Evolutionary conservation across 2,888 invertebrate genomes (phyloP), one percentile per base, ranked within the genome.

Genomic region (Nymphalis polychloros): DNA sequence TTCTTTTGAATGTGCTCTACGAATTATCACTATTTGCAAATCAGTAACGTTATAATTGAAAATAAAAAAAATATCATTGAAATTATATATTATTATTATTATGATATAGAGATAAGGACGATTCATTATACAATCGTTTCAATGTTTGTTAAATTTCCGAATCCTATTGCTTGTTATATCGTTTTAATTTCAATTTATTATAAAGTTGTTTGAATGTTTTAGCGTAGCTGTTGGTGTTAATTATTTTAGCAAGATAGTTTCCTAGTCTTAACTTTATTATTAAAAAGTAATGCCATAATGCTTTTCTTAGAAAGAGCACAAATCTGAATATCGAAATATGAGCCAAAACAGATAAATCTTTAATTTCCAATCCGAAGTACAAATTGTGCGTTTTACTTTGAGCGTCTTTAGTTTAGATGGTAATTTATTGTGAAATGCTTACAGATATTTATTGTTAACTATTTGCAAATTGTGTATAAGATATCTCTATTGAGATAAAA

Each of bases 401-500:
- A 59, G 48, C 46, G 61, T 53, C 52, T 65, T 63, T 63, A 70
- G 64, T 72, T 64, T 70, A 69, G 70, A 64, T 50, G 20, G 75
- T 78, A 65, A 57, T 71, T 79, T 75, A 75, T 72, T 67, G 77
- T 79, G 74, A 75, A 78, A 78, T 75, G 79, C 79, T 84, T 73
- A 64, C 64, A 71, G 60, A 68, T 71, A 79, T 84, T 84, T 80
- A 83, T 80, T 80, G 77, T 83, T 82, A 78, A 76, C 69, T 79
- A 75, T 78, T 79, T 77, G 79, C 77, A 76, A 79, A 78, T 79
- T 76, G 76, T 68, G 60, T 66, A 69, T 73, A 67, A 68, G 49
- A 68, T 67, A 64, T 88, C 89, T 90, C 90, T 90, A 84, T 90
- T 90, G 90, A 89, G 89, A 86, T 84, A 81, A 84, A 85, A 79